phyloP scores from a whole-genome alignment of 1,140 invertebrate genomes.

The Heliothis virescens region DNA sequence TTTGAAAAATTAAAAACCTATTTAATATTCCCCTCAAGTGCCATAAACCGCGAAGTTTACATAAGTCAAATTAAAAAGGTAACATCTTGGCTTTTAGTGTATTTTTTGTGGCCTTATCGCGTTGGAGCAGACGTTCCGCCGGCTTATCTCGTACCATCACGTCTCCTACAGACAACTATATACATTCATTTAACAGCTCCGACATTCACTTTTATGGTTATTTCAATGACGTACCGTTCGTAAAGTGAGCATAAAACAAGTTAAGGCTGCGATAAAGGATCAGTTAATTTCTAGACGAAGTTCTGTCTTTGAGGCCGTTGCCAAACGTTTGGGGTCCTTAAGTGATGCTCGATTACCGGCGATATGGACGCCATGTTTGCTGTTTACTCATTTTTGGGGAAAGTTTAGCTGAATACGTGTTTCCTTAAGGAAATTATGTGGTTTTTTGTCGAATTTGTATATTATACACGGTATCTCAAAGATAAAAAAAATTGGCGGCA shows the following conservation, averaged over 20 bases:
- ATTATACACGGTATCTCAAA: too few species aligned
- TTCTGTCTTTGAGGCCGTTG: conserved; percentile 21
- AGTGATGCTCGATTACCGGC: neutral
- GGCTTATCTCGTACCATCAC: conserved; percentile 25
- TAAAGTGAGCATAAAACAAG: conserved; percentile 45
- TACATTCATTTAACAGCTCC: conserved; percentile 47
- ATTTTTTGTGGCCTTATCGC: conserved; percentile 39
- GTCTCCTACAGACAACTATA: conserved; percentile 42
- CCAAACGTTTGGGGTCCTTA: neutral
- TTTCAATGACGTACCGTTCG: conserved; percentile 49
- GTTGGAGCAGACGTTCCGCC: neutral
- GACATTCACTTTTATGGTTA: conserved; percentile 52
- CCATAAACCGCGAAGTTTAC: neutral
- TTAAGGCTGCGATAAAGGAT: conserved; percentile 42
- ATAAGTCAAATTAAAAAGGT: conserved; percentile 28
- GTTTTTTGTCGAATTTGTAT: neutral
- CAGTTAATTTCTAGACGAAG: conserved; percentile 49
- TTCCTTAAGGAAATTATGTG: neutral
- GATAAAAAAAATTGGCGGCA: neutral
- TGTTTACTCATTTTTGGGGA: neutral
- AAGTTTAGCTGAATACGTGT: neutral
- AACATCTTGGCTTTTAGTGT: neutral
- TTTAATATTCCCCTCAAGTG: neutral
- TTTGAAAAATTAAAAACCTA: neutral
- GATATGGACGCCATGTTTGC: neutral